Percentiles rank a stretch among this genome's conserved stretches.
These are phyloP conservation scores for Chrysoperla carnea DNA, from an alignment of 1,140 invertebrate genomes.

Conservation along the genomic window DNA sequence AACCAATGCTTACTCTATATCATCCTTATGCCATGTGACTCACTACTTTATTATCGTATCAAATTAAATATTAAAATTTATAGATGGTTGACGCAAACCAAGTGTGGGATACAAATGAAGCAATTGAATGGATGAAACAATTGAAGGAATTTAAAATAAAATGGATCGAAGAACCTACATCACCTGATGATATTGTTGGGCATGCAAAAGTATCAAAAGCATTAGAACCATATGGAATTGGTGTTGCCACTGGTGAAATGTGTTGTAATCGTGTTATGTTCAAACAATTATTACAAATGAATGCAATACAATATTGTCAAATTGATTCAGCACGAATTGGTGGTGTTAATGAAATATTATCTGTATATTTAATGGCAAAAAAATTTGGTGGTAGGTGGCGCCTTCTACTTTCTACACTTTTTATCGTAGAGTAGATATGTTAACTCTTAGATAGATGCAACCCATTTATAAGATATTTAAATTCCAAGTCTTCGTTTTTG, in stretches of 20 bases:
- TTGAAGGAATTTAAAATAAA: slow-evolving; percentile 52
- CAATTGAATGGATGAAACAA: slow-evolving; percentile 71
- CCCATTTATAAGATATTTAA: no score
- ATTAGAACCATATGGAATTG: slow-evolving; percentile 51
- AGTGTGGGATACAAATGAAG: slow-evolving; percentile 69
- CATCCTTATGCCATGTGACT: no score
- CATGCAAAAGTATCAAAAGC: slow-evolving; percentile 52
- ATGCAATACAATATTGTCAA: slow-evolving; percentile 73
- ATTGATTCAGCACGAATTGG: slow-evolving; percentile 78
- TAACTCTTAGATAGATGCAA: no score
- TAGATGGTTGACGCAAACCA: slow-evolving; percentile 88
- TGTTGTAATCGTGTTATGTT: slow-evolving; percentile 83
- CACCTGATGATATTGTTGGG: slow-evolving; percentile 76
- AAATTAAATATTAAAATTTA: slow-evolving; percentile 3
- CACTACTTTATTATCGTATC: background rate
- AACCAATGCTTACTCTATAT: no score
- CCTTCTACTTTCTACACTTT: no score
- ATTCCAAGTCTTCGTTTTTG: background rate
- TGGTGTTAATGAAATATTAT: slow-evolving; percentile 74
- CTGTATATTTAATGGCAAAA: slow-evolving; percentile 76
- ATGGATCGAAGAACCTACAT: slow-evolving; percentile 91
- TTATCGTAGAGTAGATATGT: background rate
- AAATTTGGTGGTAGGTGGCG: slow-evolving; percentile 39
- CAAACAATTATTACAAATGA: slow-evolving; percentile 72
- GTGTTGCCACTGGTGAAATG: slow-evolving; percentile 82